Evolutionary conservation across 1,140 invertebrate genomes (phyloP), one percentile per base, ranked within the genome.

Genomic region (Melanaphis sacchari): DNA sequence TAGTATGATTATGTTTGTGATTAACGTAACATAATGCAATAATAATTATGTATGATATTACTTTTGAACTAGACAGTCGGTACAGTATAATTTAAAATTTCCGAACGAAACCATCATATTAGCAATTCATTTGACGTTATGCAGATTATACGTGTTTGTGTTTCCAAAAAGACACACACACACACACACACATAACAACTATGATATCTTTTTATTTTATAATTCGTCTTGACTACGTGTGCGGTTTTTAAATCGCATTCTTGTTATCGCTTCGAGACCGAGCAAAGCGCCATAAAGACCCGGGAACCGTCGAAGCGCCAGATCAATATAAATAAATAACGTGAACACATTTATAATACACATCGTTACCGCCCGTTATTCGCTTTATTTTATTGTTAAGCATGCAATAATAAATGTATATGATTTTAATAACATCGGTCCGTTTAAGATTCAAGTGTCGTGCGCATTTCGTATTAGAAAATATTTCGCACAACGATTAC

Each of bases 291-390:
- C 9, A 24, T n/a, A 31, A 21, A 38, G 24, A 52, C 38, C 38
- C 22, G 36, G 9, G 49, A 38, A 40, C 24, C 52, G 36, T 38
- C n/a, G 46, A 52, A 49, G 87, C n/a, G 18, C 4, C 46, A 38
- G 88, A 90, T 89, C 88, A 38, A 90, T 90, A 88, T 76, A 87
- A 49, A 49, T 88, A 88, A 52, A 88, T 52, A 89, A 89, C n/a
- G 31, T 6, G 46, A 88, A 52, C n/a, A 52, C 87, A 52, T 89
- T 89, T 89, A 89, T 52, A 52, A 89, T 89, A 52, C 87, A 52
- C 87, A 52, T 89, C 87, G 87, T 52, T 89, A 54, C 46, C n/a
- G 9, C 26, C 24, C 84, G 31, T n/a, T 87, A 41, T 87, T 43
- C 84, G 40, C 31, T 31, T 88, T 54, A 90, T 90, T 90, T 90